Evolutionary conservation across 2,888 invertebrate genomes (phyloP).

Genomic region (Ormyrus pomaceus): DNA sequence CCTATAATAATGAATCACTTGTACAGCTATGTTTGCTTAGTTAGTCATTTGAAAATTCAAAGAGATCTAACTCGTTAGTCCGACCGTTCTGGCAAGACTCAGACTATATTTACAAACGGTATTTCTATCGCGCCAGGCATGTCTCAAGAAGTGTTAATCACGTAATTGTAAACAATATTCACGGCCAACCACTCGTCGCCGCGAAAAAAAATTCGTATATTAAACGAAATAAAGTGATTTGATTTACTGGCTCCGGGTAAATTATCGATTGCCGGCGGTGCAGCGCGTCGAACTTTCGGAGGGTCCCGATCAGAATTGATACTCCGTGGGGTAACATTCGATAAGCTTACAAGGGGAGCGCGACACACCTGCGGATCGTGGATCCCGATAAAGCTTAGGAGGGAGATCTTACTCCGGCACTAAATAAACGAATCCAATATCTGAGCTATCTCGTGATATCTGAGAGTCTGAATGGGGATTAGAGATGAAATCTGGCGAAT

Average conservation of each 20-base stretch:
- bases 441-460: constrained; percentile 14
- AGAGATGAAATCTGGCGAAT: too few species aligned
- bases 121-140: constrained; percentile 2
- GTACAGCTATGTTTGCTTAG: constrained; percentile 7
- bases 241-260: neutral
- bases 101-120: constrained; percentile 4
- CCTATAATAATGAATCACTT: constrained; percentile 28
- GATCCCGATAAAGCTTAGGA: constrained; percentile 34
- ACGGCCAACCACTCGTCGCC: too few species aligned
- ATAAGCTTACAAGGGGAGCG: constrained; percentile 38
- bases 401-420: neutral
- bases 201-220: too few species aligned
- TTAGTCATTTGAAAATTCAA: constrained; percentile 22
- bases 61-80: constrained; percentile 21
- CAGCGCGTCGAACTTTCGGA: neutral
- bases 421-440: constrained; percentile 41
- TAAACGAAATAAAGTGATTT: too few species aligned
- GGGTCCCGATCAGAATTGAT: constrained; percentile 19
- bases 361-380: constrained; percentile 36
- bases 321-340: constrained; percentile 13
- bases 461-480: neutral
- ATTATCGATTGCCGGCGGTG: neutral
- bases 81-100: neutral
- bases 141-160: neutral
- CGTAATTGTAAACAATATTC: too few species aligned